Percentiles rank a stretch among this genome's conserved stretches.
Conservation (phyloP, 2,888 invertebrate species). For the Agelastica alni region DNA sequence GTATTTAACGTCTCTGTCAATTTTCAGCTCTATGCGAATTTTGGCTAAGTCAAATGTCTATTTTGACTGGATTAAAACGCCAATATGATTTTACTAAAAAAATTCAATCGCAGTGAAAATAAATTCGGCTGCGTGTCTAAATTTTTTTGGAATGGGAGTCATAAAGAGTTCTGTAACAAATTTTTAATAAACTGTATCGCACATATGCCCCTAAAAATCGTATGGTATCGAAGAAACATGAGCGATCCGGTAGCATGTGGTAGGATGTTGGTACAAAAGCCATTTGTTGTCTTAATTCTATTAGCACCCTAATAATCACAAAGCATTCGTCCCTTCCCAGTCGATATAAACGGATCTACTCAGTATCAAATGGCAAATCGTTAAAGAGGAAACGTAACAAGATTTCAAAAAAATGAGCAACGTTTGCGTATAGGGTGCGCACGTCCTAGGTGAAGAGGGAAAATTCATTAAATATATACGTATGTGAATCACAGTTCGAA, state of each 20-base stretch:
- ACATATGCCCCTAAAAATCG: slow-evolving; percentile 7
- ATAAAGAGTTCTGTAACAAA: not conserved
- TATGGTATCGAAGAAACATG: slow-evolving; percentile 18
- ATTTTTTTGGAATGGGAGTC: too few species aligned
- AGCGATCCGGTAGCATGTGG: slow-evolving; percentile 49
- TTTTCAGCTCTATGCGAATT: too few species aligned
- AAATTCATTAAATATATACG: too few species aligned
- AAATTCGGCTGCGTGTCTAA: too few species aligned
- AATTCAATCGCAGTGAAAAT: too few species aligned
- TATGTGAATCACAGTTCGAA: too few species aligned
- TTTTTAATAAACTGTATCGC: slow-evolving; percentile 4
- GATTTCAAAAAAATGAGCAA: slow-evolving; percentile 18
- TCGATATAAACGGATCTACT: slow-evolving; percentile 26
- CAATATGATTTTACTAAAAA: too few species aligned
- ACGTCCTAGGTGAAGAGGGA: too few species aligned
- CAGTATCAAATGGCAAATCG: slow-evolving; percentile 34
- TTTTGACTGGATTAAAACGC: too few species aligned
- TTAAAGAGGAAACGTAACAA: slow-evolving; percentile 26
- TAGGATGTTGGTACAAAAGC: slow-evolving; percentile 41
- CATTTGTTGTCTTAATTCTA: slow-evolving; percentile 56
- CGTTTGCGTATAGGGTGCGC: not conserved
- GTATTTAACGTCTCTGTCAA: too few species aligned
- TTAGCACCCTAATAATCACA: slow-evolving; percentile 48
- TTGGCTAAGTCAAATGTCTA: too few species aligned
- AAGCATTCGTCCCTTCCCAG: slow-evolving; percentile 18